Percentiles rank a stretch among this genome's conserved stretches.
Conservation (phyloP, 2,113 vertebrate species). For the Otolemur garnettii region DNA sequence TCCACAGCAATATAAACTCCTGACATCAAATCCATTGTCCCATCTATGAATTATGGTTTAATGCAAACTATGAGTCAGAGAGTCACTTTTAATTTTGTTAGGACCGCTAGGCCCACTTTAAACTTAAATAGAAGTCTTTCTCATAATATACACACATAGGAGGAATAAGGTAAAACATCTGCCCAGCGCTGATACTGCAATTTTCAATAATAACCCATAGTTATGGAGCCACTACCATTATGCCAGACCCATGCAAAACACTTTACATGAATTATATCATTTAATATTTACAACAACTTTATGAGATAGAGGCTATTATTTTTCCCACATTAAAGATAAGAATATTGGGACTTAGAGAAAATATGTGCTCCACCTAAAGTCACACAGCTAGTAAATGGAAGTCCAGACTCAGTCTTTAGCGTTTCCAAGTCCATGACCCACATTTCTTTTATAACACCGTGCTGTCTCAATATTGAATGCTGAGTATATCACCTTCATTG, state of each 20-base stretch:
- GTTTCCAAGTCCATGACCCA: background rate
- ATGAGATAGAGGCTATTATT: background rate
- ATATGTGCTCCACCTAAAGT: background rate
- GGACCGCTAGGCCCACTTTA: background rate
- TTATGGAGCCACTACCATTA: background rate
- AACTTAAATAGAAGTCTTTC: background rate
- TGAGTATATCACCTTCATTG: background rate
- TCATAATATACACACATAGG: background rate
- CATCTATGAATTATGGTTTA: background rate
- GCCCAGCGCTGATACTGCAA: background rate
- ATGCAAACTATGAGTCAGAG: background rate
- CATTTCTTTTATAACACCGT: background rate
- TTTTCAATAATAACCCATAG: background rate
- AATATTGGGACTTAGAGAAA: conserved; percentile 20
- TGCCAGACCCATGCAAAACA: background rate
- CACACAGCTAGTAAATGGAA: background rate
- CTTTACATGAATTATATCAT: background rate
- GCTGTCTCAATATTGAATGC: no score
- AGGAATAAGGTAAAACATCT: background rate
- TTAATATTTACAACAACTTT: background rate
- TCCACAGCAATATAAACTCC: background rate
- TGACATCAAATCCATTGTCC: background rate
- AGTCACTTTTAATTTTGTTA: conserved; percentile 38
- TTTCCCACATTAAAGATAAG: background rate
- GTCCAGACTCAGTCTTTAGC: background rate